Evolutionary conservation across 2,797 vertebrate species (phyloP).

Genomic region (Micrastur ruficollis): DNA sequence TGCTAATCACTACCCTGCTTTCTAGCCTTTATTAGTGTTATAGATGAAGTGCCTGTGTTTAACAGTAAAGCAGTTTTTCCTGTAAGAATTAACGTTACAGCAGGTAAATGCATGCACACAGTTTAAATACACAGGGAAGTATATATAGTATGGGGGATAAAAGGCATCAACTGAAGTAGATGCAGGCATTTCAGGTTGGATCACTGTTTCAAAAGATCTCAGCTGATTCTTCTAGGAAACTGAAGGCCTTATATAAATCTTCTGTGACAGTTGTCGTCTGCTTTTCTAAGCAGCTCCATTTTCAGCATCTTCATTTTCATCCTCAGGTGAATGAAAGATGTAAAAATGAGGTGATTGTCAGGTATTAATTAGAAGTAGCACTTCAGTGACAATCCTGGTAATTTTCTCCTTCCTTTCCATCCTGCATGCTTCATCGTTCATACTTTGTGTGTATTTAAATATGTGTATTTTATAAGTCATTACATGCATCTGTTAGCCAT

Average conservation of each 20-base stretch:
- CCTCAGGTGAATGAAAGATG: not conserved
- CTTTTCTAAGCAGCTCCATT: not conserved
- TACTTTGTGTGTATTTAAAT: not conserved
- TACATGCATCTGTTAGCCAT: not conserved
- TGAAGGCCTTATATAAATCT: not conserved
- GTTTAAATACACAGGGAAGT: not conserved
- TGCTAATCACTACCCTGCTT: not conserved
- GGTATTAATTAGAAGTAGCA: not conserved
- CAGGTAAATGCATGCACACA: not conserved
- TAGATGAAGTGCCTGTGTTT: not conserved
- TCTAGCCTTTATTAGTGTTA: not conserved
- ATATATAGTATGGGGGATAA: not conserved
- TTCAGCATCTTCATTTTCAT: not conserved
- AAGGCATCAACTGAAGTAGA: not conserved
- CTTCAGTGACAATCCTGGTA: not conserved
- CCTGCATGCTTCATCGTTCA: not conserved
- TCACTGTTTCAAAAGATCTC: not conserved
- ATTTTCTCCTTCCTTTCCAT: not conserved
- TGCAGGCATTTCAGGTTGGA: not conserved
- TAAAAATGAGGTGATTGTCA: not conserved
- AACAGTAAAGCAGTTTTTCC: not conserved
- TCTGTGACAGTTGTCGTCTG: not conserved
- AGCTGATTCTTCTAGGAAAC: not conserved
- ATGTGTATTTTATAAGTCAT: not conserved
- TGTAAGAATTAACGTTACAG: not conserved